phyloP scores from a whole-genome alignment of 1,140 invertebrate genomes.

The Drosophila equinoxialis region DNA sequence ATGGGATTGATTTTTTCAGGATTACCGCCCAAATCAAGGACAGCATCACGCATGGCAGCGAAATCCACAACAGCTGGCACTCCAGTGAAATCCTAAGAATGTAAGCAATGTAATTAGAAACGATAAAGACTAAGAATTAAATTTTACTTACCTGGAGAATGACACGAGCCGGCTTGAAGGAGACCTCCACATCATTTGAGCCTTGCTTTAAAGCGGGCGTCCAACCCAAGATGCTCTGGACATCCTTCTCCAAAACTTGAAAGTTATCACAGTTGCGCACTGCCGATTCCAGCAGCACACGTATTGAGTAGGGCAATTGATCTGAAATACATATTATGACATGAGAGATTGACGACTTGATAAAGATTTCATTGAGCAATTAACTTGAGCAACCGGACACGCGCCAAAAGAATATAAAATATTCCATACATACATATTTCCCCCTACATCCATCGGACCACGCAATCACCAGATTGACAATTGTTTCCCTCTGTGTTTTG shows the following conservation, averaged over 20 bases:
- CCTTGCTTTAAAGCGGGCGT: slow-evolving; percentile 87
- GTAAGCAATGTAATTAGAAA: not conserved
- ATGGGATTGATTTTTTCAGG: slow-evolving; percentile 98
- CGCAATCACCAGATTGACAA: slow-evolving; percentile 41
- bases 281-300: slow-evolving; percentile 96
- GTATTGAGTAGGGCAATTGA: slow-evolving; percentile 95
- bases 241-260: slow-evolving; percentile 93
- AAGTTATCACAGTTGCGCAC: slow-evolving; percentile 98
- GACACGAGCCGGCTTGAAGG: slow-evolving; percentile 97
- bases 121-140: too few relatives aligned
- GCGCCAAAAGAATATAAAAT: slow-evolving; percentile 44
- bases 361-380: not conserved
- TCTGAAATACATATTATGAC: slow-evolving; percentile 75
- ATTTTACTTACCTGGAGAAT: slow-evolving; percentile 91
- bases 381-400: slow-evolving; percentile 24
- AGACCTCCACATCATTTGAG: slow-evolving; percentile 92
- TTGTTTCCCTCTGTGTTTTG: slow-evolving; percentile 22
- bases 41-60: slow-evolving; percentile 98
- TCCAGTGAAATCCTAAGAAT: slow-evolving; percentile 93
- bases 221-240: slow-evolving; percentile 96
- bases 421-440: slow-evolving; percentile 39
- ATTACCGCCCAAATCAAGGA: slow-evolving; percentile 92
- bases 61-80: slow-evolving; percentile 99
- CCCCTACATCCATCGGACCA: slow-evolving; percentile 30
- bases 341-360: not conserved